Evolutionary conservation across 1,140 invertebrate species (phyloP), one percentile per base, ranked within the genome.

Genomic region (Lepidurus apus): DNA sequence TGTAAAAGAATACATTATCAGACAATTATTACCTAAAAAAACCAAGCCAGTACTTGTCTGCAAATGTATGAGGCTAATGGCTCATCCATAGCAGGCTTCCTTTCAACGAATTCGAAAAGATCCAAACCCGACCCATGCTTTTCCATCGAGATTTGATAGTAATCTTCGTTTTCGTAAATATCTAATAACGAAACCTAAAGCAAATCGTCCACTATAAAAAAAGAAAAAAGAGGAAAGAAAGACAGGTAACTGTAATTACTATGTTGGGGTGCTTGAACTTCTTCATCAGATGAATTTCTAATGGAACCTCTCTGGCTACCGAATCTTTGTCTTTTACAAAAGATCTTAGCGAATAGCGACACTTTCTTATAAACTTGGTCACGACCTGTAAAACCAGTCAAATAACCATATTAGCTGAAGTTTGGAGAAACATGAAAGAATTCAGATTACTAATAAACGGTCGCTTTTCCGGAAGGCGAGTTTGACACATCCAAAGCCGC

Each of bases 91-190:
- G 87, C 82, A 4, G 91, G 91, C 43, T 89, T 86, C 0, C 91
- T 86, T 80, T 93, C 92, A 78, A 93, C 92, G 82, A 93, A 93
- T 84, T 93, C 92, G 86, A 93, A 93, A 74, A 93, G 83, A 83
- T 93, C 92, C 90, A 93, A 92, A 1, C 91, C 91, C 42, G 88
- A 88, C n/a, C 92, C 92, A 83, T 92, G 91, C 81, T 92, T 92
- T 83, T 92, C 91, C 91, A 93, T 93, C 21, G 93, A 90, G 87
- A 93, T 86, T 86, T 93, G 91, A 81, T 91, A 90, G 82, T 90
- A 92, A 73, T 89, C 87, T 2, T 90, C 89, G 82, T 91, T 92
- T 83, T 93, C 91, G 84, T 89, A 92, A 34, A 91, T 89, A 82
- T 93, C 91, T 73, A 92, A 80, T n/a, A 92, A 87, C 80, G 88